A percentile compares a stretch with the other conserved stretches of the same genome.
phyloP scores from a whole-genome alignment of 1,140 invertebrate genomes.

The Tachypleus tridentatus region DNA sequence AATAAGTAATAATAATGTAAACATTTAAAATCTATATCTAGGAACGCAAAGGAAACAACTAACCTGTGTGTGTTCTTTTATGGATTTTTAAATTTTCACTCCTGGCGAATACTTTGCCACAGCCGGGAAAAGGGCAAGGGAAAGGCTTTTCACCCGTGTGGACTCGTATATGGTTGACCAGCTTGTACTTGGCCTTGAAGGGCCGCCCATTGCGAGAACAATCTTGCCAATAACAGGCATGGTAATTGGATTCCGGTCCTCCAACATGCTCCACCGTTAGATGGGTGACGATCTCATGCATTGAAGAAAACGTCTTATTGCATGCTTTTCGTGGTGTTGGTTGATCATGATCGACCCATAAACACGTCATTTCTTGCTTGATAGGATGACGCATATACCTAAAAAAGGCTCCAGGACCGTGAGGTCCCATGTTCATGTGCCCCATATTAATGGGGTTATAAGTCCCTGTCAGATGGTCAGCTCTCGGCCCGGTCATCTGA shows the following conservation, averaged over 20 bases:
- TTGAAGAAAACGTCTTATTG: conserved; percentile 77
- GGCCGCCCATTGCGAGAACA: conserved; percentile 83
- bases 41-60: conserved; percentile 24
- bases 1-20: too few relatives aligned
- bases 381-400: conserved; percentile 66
- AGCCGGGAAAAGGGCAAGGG: conserved; percentile 87
- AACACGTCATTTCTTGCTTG: conserved; percentile 78
- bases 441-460: conserved; percentile 25
- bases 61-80: conserved; percentile 72
- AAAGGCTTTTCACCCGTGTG: conserved; percentile 99
- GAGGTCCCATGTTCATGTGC: not conserved
- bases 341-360: conserved; percentile 81
- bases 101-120: conserved; percentile 94
- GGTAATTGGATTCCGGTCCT: conserved; percentile 89
- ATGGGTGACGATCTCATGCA: conserved; percentile 94
- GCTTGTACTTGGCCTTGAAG: conserved; percentile 99
- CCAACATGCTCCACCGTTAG: conserved; percentile 94
- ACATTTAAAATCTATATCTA: too few relatives aligned
- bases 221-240: conserved; percentile 91
- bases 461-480: conserved; percentile 23
- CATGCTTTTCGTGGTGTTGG: conserved; percentile 63
- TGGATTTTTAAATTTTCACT: conserved; percentile 98
- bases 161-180: conserved; percentile 97
- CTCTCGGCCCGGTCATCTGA: conserved; percentile 28
- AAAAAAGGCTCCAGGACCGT: conserved; percentile 65